Percentiles rank a stretch among this genome's conserved stretches.
phyloP scores from a whole-genome alignment of 92 coral and sea anemone species.

The Heliopora coerulea region DNA sequence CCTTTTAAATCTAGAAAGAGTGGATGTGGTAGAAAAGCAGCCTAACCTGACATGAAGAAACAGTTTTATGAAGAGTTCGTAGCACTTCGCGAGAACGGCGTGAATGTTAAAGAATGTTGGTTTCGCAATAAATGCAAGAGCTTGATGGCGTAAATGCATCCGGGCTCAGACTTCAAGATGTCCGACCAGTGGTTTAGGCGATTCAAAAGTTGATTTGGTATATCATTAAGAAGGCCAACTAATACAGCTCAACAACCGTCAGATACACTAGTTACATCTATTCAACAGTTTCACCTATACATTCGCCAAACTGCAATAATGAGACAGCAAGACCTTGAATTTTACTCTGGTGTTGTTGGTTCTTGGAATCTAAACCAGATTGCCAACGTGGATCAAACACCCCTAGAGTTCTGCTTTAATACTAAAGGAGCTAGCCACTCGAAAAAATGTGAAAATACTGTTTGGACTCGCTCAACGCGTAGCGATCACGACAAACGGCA shows the following conservation, averaged over 20 bases:
- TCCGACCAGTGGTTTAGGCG: too few relatives aligned
- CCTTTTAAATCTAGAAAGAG: too few relatives aligned
- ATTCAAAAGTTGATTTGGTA: conserved; percentile 20
- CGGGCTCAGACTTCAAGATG: too few relatives aligned
- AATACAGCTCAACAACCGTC: conserved; percentile 35
- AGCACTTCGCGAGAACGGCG: too few relatives aligned
- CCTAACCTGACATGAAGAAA: too few relatives aligned
- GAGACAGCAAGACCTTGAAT: conserved; percentile 17
- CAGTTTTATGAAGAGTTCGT: too few relatives aligned
- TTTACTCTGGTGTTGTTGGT: neutral
- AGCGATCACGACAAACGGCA: conserved; percentile 44
- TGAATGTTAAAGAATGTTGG: too few relatives aligned
- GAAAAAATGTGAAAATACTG: too few relatives aligned
- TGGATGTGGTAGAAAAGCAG: too few relatives aligned
- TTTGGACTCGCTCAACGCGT: conserved; percentile 15
- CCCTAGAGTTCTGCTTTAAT: conserved; percentile 43
- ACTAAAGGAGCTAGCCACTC: conserved; percentile 43
- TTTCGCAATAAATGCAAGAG: too few relatives aligned
- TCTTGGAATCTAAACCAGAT: conserved; percentile 47
- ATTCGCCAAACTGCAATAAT: conserved; percentile 30
- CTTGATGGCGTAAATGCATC: too few relatives aligned
- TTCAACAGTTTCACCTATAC: conserved; percentile 46
- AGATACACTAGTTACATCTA: conserved; percentile 25
- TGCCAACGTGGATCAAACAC: conserved; percentile 48
- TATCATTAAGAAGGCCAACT: conserved; percentile 33